These are phyloP conservation scores for Epizoanthus illoricatus DNA, from an alignment of 92 coral and sea anemone species.

Conservation along the genomic window DNA sequence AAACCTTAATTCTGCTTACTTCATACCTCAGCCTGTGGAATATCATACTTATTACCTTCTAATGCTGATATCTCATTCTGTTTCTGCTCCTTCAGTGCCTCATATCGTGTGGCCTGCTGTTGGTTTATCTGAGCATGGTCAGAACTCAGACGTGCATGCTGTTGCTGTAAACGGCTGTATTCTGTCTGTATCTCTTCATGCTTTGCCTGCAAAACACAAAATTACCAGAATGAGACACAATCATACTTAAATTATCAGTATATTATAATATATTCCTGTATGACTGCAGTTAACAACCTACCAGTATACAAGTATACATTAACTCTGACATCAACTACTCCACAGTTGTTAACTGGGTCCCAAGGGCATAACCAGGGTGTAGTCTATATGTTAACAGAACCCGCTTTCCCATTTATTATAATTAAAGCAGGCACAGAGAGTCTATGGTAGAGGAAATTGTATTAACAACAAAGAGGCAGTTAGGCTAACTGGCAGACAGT, in stretches of 20 bases:
- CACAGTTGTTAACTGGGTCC: too few species aligned
- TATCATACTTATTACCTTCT: conserved; percentile 49
- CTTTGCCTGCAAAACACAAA: conserved; percentile 51
- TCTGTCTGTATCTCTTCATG: conserved; percentile 67
- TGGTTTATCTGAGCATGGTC: conserved; percentile 54
- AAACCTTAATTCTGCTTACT: too few species aligned
- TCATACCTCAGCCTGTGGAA: too few species aligned
- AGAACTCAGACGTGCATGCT: conserved; percentile 71
- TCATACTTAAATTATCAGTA: neutral
- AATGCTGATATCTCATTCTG: conserved; percentile 60
- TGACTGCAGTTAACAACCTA: neutral
- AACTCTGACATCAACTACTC: too few species aligned
- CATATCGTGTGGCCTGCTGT: conserved; percentile 48
- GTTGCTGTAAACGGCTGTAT: conserved; percentile 69
- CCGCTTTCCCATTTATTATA: too few species aligned
- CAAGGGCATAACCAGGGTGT: too few species aligned
- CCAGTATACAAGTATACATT: too few species aligned
- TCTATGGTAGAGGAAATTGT: too few species aligned
- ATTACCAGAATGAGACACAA: neutral
- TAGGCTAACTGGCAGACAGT: too few species aligned
- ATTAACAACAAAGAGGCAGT: too few species aligned
- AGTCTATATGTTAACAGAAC: too few species aligned
- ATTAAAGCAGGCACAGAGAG: too few species aligned
- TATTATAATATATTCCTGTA: neutral
- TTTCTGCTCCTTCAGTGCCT: conserved; percentile 62